Evolutionary conservation across 2,888 invertebrate genomes (phyloP).

Genomic region (Parnassius orleans): DNA sequence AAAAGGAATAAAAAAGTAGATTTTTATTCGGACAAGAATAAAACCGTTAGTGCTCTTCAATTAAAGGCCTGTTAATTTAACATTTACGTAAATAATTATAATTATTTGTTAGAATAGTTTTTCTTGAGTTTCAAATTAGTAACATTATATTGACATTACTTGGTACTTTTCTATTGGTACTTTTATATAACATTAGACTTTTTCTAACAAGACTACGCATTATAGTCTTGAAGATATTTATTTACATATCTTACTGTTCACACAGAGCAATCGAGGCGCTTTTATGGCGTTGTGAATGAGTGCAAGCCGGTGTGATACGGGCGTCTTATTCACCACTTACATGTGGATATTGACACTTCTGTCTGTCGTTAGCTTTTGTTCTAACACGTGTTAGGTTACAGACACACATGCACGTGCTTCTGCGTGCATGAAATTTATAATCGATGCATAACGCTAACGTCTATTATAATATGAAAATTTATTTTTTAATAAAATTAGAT

Average conservation of each 20-base stretch:
- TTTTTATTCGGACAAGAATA: too few species aligned
- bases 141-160: too few species aligned
- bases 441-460: not conserved
- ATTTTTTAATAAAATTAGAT: not conserved
- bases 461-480: not conserved
- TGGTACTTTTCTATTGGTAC: too few species aligned
- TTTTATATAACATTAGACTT: not conserved
- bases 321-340: conserved; percentile 66
- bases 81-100: too few species aligned
- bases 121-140: too few species aligned
- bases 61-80: too few species aligned
- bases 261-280: conserved; percentile 59
- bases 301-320: conserved; percentile 68
- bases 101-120: too few species aligned
- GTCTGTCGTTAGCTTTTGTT: conserved; percentile 67
- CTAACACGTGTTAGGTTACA: conserved; percentile 68
- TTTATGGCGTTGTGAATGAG: conserved; percentile 62
- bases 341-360: conserved; percentile 77
- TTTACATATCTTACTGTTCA: too few species aligned
- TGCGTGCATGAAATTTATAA: conserved; percentile 18
- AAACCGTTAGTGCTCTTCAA: too few species aligned
- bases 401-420: conserved; percentile 58
- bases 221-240: conserved; percentile 14
- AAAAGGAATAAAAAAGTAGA: too few species aligned
- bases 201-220: conserved; percentile 13